A percentile compares a stretch with the other conserved stretches of the same genome.
phyloP scores from a whole-genome alignment of 2,113 vertebrate species.

The Macquaria australasica region DNA sequence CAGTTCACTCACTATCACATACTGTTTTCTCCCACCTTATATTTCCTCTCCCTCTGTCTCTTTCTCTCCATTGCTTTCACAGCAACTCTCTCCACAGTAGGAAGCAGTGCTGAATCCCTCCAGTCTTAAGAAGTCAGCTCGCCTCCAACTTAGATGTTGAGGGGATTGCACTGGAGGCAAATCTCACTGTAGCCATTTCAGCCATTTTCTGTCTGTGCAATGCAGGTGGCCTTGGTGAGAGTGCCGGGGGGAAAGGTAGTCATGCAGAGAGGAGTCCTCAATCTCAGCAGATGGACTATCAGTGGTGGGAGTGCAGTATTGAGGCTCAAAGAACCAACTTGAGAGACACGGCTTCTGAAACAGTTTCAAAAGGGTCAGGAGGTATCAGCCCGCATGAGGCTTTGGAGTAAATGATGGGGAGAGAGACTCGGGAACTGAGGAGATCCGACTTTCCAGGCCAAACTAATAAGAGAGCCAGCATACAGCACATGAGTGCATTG shows the following conservation, averaged over 20 bases:
- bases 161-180: slow-evolving; percentile 65
- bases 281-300: slow-evolving; percentile 70
- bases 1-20: slow-evolving; percentile 53
- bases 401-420: slow-evolving; percentile 64
- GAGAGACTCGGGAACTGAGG: slow-evolving; percentile 39
- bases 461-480: slow-evolving; percentile 37
- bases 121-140: slow-evolving; percentile 66
- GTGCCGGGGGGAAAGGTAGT: slow-evolving; percentile 18
- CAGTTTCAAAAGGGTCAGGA: slow-evolving; percentile 65
- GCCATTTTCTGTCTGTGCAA: slow-evolving; percentile 59
- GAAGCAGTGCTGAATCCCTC: slow-evolving; percentile 54
- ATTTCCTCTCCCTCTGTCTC: neutral
- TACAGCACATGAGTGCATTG: slow-evolving; percentile 57
- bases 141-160: slow-evolving; percentile 62
- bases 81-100: slow-evolving; percentile 41
- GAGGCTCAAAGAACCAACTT: slow-evolving; percentile 60
- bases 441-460: slow-evolving; percentile 41
- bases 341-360: slow-evolving; percentile 58
- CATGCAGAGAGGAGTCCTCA: slow-evolving; percentile 70
- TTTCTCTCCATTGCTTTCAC: slow-evolving; percentile 17
- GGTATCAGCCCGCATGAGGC: slow-evolving; percentile 43
- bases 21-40: slow-evolving; percentile 46
- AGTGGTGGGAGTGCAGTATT: slow-evolving; percentile 45
- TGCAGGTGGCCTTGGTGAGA: slow-evolving; percentile 65
- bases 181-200: slow-evolving; percentile 69